phyloP scores from a whole-genome alignment of 2,888 invertebrate species.

The Pristionchus maxplancki region DNA sequence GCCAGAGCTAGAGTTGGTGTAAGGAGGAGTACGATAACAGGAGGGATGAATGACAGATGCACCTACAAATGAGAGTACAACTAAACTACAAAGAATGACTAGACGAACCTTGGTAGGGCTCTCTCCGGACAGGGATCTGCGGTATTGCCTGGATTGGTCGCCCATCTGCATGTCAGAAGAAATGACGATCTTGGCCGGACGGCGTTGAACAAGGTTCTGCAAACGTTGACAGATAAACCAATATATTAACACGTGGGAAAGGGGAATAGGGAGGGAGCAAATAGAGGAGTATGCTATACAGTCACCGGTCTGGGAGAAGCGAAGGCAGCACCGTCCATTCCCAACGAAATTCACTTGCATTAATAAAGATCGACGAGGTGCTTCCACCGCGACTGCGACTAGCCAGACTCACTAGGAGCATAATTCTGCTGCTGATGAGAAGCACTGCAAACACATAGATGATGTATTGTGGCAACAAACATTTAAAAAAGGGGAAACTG shows the following conservation, averaged over 20 bases:
- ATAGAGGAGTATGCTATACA: not conserved
- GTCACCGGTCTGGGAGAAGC: conserved; percentile 1
- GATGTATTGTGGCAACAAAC: not conserved
- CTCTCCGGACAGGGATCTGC: not conserved
- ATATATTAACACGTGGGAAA: no score
- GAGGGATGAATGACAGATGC: conserved; percentile 22
- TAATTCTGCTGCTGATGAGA: not conserved
- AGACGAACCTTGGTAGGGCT: not conserved
- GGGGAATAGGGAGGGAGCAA: no score
- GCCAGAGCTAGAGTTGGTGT: conserved; percentile 17
- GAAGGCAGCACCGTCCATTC: conserved; percentile 20
- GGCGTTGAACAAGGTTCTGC: not conserved
- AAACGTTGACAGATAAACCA: not conserved
- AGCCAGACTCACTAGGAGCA: conserved; percentile 19
- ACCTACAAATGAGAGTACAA: no score
- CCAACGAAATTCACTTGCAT: not conserved
- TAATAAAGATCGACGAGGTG: not conserved
- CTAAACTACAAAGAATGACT: no score
- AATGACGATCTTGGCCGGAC: conserved; percentile 28
- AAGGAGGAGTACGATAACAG: conserved; percentile 22
- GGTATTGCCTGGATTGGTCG: not conserved
- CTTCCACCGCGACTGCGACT: not conserved
- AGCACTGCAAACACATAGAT: not conserved
- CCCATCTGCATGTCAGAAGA: not conserved
- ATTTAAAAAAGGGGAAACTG: not conserved